These are phyloP conservation scores for Ochlodes sylvanus DNA, from an alignment of 2,888 invertebrate genomes.

Conservation along the genomic window DNA sequence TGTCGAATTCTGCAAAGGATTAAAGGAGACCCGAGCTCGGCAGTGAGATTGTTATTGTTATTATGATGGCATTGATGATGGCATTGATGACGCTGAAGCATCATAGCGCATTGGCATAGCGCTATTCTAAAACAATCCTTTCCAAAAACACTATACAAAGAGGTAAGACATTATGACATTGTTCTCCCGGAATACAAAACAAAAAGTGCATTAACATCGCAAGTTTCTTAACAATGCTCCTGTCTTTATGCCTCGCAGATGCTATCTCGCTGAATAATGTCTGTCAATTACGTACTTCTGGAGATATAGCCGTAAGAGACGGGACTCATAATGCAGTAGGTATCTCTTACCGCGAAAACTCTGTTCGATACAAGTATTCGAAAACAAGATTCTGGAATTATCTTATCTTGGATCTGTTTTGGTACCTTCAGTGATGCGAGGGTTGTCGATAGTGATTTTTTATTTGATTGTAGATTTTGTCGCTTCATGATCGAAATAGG, in stretches of 20 bases:
- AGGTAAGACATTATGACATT: slow-evolving; percentile 21
- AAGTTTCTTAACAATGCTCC: slow-evolving; percentile 31
- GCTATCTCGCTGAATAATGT: slow-evolving; percentile 35
- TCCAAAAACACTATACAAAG: neutral
- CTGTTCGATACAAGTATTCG: slow-evolving; percentile 26
- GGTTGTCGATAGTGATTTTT: slow-evolving; percentile 15
- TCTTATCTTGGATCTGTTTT: slow-evolving; percentile 34
- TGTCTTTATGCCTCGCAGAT: slow-evolving; percentile 28
- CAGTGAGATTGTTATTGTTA: no score
- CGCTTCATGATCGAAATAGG: no score
- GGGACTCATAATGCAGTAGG: slow-evolving; percentile 33
- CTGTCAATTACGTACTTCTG: slow-evolving; percentile 36
- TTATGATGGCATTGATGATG: no score
- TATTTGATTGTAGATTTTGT: no score
- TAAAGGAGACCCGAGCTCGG: no score
- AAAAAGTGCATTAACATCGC: slow-evolving; percentile 36
- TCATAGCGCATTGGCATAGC: no score
- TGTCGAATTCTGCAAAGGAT: no score
- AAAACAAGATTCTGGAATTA: slow-evolving; percentile 31
- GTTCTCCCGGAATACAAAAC: slow-evolving; percentile 23
- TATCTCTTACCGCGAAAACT: slow-evolving; percentile 29
- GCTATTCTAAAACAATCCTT: no score
- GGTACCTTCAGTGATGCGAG: slow-evolving; percentile 15
- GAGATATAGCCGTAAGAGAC: slow-evolving; percentile 27
- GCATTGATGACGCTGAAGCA: no score